These are phyloP conservation scores for Phrynocephalus guinanensis DNA, from an alignment of 2,797 vertebrate species.

Conservation along the genomic window DNA sequence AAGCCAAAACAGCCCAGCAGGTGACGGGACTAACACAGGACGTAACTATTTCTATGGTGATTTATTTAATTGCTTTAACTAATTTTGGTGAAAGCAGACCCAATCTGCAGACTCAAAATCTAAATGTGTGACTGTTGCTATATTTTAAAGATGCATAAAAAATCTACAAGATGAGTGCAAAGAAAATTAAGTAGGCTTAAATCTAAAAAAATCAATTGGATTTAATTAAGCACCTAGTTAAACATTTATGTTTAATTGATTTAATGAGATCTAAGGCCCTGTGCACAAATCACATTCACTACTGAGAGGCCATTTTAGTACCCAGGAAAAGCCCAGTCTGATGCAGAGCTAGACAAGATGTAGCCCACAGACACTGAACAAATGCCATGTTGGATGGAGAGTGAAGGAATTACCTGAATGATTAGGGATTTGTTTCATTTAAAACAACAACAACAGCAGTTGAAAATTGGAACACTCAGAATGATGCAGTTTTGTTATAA, in stretches of 20 bases:
- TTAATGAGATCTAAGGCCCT: background rate
- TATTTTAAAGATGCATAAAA: background rate
- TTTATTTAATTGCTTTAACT: background rate
- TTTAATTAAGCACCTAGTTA: constrained; percentile 3
- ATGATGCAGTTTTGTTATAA: background rate
- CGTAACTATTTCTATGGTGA: background rate
- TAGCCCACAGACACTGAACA: background rate
- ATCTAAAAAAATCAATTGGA: constrained; percentile 4
- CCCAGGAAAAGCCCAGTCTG: background rate
- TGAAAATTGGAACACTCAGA: background rate
- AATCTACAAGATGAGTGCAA: background rate
- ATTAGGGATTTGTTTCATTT: too few relatives aligned
- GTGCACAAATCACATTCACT: background rate
- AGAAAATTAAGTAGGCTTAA: constrained; percentile 4
- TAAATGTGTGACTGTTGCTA: background rate
- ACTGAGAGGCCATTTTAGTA: background rate
- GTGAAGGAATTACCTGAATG: background rate
- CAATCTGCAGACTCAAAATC: background rate
- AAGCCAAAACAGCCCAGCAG: background rate
- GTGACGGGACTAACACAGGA: background rate
- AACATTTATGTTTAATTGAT: background rate
- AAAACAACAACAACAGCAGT: too few relatives aligned
- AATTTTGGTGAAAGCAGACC: background rate
- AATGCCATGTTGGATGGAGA: background rate
- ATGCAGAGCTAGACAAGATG: background rate